Percentiles rank a stretch among this genome's conserved stretches.
Conservation (phyloP, 2,113 vertebrate genomes). For the Paradisaea rubra region DNA sequence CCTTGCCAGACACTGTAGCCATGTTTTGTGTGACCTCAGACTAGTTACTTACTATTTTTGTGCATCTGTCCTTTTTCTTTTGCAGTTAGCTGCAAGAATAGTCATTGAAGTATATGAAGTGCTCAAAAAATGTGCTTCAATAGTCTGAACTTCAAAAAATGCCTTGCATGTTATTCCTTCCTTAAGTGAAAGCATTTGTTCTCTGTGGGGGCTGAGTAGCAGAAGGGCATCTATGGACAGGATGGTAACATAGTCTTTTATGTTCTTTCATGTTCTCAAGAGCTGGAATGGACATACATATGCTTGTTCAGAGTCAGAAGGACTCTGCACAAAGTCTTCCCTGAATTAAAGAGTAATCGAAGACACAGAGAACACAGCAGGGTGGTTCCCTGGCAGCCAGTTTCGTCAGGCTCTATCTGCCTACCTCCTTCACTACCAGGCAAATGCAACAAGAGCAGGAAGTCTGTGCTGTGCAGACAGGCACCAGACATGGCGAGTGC, state of each 20-base stretch:
- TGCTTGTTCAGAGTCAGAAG: background rate
- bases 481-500: background rate
- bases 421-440: background rate
- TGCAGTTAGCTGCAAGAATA: background rate
- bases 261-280: background rate
- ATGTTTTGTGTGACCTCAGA: background rate
- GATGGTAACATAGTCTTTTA: background rate
- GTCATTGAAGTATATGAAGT: background rate
- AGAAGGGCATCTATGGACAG: background rate
- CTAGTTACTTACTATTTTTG: background rate
- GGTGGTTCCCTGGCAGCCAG: background rate
- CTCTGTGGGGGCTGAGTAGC: background rate
- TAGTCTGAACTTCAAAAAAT: slow-evolving; percentile 5
- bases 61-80: background rate
- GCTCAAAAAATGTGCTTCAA: background rate
- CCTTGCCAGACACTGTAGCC: background rate
- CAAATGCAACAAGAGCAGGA: background rate
- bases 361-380: background rate
- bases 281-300: background rate
- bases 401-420: background rate
- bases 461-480: background rate
- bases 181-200: background rate
- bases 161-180: background rate
- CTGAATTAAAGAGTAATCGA: background rate
- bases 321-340: background rate